These are phyloP conservation scores for Gymnopithys bicolor DNA, from an alignment of 2,797 vertebrate genomes.

Conservation along the genomic window DNA sequence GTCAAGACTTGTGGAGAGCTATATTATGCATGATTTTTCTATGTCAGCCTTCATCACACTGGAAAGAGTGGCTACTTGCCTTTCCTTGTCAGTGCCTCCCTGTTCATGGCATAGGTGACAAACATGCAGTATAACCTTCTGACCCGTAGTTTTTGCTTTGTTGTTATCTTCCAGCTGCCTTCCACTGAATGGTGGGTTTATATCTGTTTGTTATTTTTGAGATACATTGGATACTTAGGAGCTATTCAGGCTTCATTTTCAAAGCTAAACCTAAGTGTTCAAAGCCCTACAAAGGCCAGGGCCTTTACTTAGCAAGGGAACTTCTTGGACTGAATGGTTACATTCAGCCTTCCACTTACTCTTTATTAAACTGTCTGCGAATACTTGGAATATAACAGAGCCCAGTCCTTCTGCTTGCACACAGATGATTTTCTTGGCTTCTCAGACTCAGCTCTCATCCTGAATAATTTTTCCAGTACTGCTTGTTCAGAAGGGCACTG, in stretches of 20 bases:
- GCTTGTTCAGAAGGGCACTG: background rate
- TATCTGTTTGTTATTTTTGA: background rate
- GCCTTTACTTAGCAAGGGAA: background rate
- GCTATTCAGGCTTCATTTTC: background rate
- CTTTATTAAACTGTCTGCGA: constrained; percentile 12
- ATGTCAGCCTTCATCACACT: background rate
- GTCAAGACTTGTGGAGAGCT: background rate
- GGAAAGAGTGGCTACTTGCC: background rate
- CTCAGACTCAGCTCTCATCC: constrained; percentile 7
- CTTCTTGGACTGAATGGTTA: background rate
- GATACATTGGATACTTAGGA: background rate
- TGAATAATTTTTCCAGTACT: constrained; percentile 11
- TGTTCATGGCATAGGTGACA: background rate
- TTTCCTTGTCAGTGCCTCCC: background rate
- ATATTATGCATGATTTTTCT: background rate
- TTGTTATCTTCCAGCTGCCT: background rate
- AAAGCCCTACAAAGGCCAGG: background rate
- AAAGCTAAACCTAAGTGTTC: background rate
- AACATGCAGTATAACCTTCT: background rate
- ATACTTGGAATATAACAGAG: background rate
- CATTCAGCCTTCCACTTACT: background rate
- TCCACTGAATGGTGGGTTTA: background rate
- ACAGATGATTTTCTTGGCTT: constrained; percentile 54
- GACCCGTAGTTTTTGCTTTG: background rate
- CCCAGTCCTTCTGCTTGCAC: constrained; percentile 18